Base-by-base conservation (phyloP, 2,888 invertebrate genomes). In the Apodemia duryi region DNA sequence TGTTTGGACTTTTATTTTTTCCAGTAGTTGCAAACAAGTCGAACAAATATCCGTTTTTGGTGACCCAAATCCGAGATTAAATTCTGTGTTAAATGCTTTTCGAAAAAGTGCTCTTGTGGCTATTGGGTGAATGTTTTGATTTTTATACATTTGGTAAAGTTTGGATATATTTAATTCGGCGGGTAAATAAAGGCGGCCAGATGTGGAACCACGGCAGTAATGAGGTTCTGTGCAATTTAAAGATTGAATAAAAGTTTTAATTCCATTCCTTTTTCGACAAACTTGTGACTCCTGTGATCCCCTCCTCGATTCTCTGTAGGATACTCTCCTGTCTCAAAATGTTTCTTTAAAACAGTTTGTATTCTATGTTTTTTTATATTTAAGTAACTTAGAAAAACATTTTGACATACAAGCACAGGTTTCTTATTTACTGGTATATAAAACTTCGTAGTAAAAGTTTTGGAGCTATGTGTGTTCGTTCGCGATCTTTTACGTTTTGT, bases 1-100 rank as follows among this genome's bases (percentile, higher is more conserved):
- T 69, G 69, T 73, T 65, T 69, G 70, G 61, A 61, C 51, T 68
- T 76, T 75, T 41, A 76, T 72, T 68, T 72, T 68, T 68, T 75
- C 72, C 62, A 65, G 52, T 13, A 73, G 66, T 49, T 65, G 35
- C 6, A 35, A 28, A 35, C 68, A 71, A 13, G 60, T 66, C 2
- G 67, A 71, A 54, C 71, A 71, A 1, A 66, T 63, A 21, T 70
- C 72, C 13, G 68, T 69, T 57, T 67, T 49, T n/a, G 72, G 71
- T 29, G 63, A 67, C 10, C 69, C 72, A 66, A 71, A 72, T 21
- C 70, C 71, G 2, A 73, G 61, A 13, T 62, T 64, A 21, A 51
- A 63, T 11, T 63, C 51, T 10, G 60, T 63, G 49, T 61, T 61
- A 63, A 66, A 66, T 2, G 63, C 41, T 21, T 63, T 63, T 61